These are phyloP conservation scores for Triplophysa dalaica DNA, from an alignment of 2,113 vertebrate species.

Conservation along the genomic window DNA sequence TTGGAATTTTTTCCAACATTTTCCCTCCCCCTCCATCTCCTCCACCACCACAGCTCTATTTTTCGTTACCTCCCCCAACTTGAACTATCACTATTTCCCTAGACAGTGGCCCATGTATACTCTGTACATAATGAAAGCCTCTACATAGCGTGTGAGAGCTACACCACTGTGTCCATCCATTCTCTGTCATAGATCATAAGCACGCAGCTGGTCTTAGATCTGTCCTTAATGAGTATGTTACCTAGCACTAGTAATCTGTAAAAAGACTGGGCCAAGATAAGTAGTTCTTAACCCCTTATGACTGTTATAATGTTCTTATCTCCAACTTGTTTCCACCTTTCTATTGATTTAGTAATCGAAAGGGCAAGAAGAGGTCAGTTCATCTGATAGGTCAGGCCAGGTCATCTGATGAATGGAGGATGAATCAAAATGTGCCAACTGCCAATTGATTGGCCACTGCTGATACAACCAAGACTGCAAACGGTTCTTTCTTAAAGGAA, in stretches of 20 bases:
- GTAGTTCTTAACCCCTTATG: background rate
- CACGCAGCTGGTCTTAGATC: constrained; percentile 11
- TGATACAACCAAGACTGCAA: background rate
- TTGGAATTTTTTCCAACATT: background rate
- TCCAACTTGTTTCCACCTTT: background rate
- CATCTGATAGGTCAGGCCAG: constrained; percentile 12
- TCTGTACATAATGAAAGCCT: background rate
- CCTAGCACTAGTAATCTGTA: background rate
- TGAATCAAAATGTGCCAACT: constrained; percentile 6
- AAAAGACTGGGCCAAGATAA: background rate
- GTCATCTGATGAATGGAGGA: constrained; percentile 6
- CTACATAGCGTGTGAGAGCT: background rate
- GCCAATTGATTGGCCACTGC: background rate
- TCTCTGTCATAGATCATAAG: background rate
- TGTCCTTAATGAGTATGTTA: constrained; percentile 3
- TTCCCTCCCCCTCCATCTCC: background rate
- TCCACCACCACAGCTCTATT: constrained; percentile 25
- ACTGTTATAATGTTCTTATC: background rate
- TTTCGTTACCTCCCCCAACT: background rate
- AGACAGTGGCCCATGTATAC: background rate
- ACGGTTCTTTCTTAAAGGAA: no score
- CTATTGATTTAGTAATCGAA: background rate
- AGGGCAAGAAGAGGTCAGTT: constrained; percentile 5
- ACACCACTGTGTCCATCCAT: background rate
- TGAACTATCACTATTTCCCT: background rate